Conservation (phyloP, 2,888 invertebrate species). For the Chrysopilus asiliformis region DNA sequence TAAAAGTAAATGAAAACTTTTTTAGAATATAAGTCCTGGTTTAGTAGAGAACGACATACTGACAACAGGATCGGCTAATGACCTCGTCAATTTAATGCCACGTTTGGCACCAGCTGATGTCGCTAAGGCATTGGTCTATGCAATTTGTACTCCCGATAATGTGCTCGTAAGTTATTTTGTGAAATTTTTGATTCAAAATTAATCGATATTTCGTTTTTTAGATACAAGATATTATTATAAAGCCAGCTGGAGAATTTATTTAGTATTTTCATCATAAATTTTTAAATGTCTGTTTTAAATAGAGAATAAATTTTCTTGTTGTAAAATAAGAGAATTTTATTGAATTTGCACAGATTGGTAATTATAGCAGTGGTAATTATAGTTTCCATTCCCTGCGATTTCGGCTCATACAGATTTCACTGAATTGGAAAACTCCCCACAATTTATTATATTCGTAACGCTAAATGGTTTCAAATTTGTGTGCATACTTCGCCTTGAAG, state of each 20-base stretch:
- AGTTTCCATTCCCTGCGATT: no score
- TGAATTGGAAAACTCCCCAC: no score
- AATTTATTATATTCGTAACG: no score
- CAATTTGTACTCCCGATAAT: conserved; percentile 21
- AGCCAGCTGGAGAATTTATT: conserved; percentile 22
- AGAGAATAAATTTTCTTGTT: no score
- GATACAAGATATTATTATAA: conserved; percentile 22
- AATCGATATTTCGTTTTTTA: conserved; percentile 9
- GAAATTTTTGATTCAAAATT: not conserved
- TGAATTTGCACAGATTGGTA: no score
- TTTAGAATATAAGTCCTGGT: conserved; percentile 21
- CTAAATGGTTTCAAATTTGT: no score
- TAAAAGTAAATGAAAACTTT: not conserved
- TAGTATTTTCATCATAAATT: no score
- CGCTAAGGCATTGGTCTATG: conserved; percentile 21
- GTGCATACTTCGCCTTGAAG: no score
- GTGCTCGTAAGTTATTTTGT: conserved; percentile 18
- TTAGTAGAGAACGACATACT: conserved; percentile 21
- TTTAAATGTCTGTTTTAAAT: no score
- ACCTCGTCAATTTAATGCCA: conserved; percentile 21
- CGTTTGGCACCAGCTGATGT: conserved; percentile 20
- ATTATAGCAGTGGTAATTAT: no score
- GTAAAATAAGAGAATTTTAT: no score
- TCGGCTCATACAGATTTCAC: no score
- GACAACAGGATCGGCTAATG: conserved; percentile 18